A percentile compares a stretch with the other conserved stretches of the same genome.
Evolutionary conservation across 2,797 vertebrate species (phyloP).

Genomic region (Columba guinea): DNA sequence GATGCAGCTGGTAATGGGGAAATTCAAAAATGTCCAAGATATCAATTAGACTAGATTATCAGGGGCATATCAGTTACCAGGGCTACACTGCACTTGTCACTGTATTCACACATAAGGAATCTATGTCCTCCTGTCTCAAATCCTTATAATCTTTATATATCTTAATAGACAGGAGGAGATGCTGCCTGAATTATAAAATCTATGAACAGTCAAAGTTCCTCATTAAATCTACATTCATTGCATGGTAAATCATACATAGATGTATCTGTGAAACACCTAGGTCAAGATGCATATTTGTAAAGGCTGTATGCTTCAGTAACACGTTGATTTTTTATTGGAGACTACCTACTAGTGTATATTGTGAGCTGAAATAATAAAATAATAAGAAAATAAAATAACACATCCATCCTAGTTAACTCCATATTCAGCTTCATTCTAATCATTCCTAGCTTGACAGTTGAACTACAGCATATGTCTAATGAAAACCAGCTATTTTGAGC

Average conservation of each 20-base stretch:
- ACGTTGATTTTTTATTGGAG: background rate
- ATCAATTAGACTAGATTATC: background rate
- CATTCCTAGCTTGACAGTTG: background rate
- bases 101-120: background rate
- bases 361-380: background rate
- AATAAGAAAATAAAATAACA: background rate
- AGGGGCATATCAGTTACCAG: background rate
- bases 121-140: background rate
- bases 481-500: background rate
- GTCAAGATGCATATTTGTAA: background rate
- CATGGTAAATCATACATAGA: background rate
- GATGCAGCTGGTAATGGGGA: background rate
- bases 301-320: background rate
- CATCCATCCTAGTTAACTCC: background rate
- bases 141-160: background rate
- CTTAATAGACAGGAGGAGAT: background rate
- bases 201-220: background rate
- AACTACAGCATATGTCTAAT: background rate
- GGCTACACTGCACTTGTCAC: background rate
- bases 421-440: background rate
- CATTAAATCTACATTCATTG: background rate
- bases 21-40: background rate
- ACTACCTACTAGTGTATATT: background rate
- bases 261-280: background rate
- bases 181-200: background rate